A percentile compares a stretch with the other conserved stretches of the same genome.
Evolutionary conservation across 2,888 invertebrate genomes (phyloP).

Genomic region (Bombylius discolor): DNA sequence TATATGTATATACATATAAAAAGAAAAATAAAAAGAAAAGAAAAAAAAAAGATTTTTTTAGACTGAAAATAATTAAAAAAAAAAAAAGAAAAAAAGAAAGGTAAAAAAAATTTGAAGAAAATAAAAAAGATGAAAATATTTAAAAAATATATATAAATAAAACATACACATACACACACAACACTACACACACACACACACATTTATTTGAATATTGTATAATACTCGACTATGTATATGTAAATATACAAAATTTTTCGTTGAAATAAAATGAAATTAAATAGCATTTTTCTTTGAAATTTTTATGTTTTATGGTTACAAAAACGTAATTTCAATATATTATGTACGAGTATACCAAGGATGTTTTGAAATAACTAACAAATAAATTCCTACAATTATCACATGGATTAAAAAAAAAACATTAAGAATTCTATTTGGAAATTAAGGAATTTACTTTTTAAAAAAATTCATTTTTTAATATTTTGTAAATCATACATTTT

Average conservation of each 20-base stretch:
- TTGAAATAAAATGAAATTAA: neutral
- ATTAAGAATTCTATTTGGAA: too few relatives aligned
- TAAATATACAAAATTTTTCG: neutral
- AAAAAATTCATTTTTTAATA: too few relatives aligned
- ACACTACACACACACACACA: neutral
- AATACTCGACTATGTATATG: neutral
- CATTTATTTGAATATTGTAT: neutral
- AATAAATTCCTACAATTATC: too few relatives aligned
- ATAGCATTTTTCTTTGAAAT: neutral
- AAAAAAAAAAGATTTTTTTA: constrained; percentile 5
- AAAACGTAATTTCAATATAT: too few relatives aligned
- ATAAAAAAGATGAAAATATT: constrained; percentile 6
- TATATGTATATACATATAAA: too few relatives aligned
- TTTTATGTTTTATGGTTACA: too few relatives aligned
- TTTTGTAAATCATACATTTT: too few relatives aligned
- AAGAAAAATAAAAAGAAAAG: constrained; percentile 12
- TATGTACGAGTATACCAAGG: too few relatives aligned
- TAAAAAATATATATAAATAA: constrained; percentile 3
- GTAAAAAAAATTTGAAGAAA: constrained; percentile 15
- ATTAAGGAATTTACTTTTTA: too few relatives aligned
- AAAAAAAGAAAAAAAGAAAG: constrained; percentile 13
- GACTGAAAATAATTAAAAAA: neutral
- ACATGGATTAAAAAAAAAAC: too few relatives aligned
- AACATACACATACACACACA: neutral
- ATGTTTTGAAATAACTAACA: too few relatives aligned